Base-by-base conservation (phyloP, 2,797 vertebrate genomes). In the Gobio occitaniae region DNA sequence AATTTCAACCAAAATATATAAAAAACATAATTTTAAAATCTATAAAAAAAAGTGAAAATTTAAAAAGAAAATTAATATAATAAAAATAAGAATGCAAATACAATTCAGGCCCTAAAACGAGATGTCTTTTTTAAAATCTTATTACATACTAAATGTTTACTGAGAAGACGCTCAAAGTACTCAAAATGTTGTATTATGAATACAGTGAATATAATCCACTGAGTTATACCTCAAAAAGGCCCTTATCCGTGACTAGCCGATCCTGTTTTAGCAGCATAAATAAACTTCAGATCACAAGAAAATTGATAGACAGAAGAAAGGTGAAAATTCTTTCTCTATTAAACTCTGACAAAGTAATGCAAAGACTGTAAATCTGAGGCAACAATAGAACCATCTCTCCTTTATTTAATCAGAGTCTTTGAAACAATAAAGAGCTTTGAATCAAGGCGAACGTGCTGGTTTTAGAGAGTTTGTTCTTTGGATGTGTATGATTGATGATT, bases 401-500 rank as follows among this genome's bases (percentile, higher is more conserved):
- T 50, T 77, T 78, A 47, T 56, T 84, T 59, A 88, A 88, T 72
- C 69, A 85, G 87, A 86, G 70, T 79, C 74, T 86, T 61, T 86
- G 82, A 84, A 54, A 85, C 76, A 80, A 85, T 74, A 72, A 84
- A 72, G 82, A 86, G 86, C 83, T 72, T 83, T 86, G 47, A 82
- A 78, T 81, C 78, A 78, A 77, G 68, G 65, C 47, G 29, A 85
- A 41, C 4, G 50, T 69, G 79, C 69, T 71, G 78, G 66, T 84
- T 82, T 82, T 48, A 41, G 19, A 56, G 65, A 41, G 44, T 56
- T 78, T 83, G 84, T 86, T 84, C 81, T 82, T 76, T 82, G 76
- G 80, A 76, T 75, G 47, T 86, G 52, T 85, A 84, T 85, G 85
- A 89, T 87, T 86, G 77, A 89, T 88, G 88, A 86, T 87, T 81